Conservation (phyloP, 2,888 invertebrate species). For the Griposia aprilina region DNA sequence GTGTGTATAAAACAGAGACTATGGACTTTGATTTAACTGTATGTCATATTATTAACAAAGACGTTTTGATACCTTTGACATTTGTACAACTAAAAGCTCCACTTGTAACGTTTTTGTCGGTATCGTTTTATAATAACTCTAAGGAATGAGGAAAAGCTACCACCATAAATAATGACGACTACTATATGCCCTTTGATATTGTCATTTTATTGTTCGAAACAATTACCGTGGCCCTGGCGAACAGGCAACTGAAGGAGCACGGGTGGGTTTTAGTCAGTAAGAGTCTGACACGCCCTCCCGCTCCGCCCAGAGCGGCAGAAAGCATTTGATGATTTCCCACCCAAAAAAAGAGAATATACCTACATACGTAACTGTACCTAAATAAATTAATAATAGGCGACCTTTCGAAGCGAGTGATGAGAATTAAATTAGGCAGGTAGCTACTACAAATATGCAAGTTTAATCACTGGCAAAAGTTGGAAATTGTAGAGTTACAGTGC, state of each 20-base stretch:
- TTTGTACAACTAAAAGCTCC: neutral
- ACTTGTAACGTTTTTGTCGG: neutral
- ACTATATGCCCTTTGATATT: neutral
- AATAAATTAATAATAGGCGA: slow-evolving; percentile 36
- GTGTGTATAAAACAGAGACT: neutral
- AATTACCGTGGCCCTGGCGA: too few species aligned
- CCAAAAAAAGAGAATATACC: neutral
- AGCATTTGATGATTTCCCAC: too few species aligned
- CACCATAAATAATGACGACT: neutral
- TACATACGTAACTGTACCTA: neutral
- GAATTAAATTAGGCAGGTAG: slow-evolving; percentile 10
- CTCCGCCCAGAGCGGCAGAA: too few species aligned
- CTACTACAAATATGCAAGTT: slow-evolving; percentile 54
- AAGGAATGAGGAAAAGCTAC: too few species aligned
- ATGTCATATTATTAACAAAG: neutral
- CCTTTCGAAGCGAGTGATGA: slow-evolving; percentile 17
- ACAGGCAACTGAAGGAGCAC: too few species aligned
- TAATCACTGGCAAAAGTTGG: slow-evolving; percentile 41
- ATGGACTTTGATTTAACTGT: neutral
- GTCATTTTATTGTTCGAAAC: too few species aligned
- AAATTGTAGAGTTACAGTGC: neutral
- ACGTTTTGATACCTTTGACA: neutral
- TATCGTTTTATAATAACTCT: neutral
- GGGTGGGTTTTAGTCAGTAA: too few species aligned
- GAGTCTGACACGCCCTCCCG: too few species aligned